Evolutionary conservation across 2,113 vertebrate genomes (phyloP).

Genomic region (Peromyscus maniculatus): DNA sequence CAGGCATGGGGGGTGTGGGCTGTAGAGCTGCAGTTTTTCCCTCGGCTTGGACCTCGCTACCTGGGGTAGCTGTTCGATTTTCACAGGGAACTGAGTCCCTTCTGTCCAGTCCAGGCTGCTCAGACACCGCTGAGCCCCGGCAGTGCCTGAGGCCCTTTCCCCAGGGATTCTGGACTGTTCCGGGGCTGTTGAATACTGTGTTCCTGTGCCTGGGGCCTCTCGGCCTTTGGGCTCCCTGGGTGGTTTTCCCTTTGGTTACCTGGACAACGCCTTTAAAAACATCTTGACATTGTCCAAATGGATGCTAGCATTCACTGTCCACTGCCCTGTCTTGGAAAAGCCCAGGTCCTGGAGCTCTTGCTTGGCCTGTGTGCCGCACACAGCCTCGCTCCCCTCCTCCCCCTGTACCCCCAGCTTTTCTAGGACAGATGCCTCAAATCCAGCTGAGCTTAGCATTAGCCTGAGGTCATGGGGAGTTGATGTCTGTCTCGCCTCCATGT

Average conservation of each 20-base stretch:
- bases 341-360: neutral
- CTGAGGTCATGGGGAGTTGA: constrained; percentile 16
- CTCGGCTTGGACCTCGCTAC: neutral
- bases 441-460: neutral
- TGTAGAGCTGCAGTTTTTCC: neutral
- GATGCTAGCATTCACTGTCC: neutral
- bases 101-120: neutral
- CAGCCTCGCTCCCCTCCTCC: too few species aligned
- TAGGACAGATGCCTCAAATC: neutral
- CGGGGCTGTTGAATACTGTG: neutral
- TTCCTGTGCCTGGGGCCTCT: neutral
- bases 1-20: too few species aligned
- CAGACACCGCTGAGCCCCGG: neutral
- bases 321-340: neutral
- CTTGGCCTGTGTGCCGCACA: neutral
- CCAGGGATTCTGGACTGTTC: neutral
- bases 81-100: neutral
- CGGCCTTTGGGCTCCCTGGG: neutral
- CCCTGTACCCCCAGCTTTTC: too few species aligned
- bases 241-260: neutral
- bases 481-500: neutral
- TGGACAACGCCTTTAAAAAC: neutral
- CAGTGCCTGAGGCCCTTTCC: neutral
- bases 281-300: neutral
- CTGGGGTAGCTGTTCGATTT: constrained; percentile 37